These are phyloP conservation scores for Mantis religiosa DNA, from an alignment of 2,888 invertebrate genomes.

Conservation along the genomic window DNA sequence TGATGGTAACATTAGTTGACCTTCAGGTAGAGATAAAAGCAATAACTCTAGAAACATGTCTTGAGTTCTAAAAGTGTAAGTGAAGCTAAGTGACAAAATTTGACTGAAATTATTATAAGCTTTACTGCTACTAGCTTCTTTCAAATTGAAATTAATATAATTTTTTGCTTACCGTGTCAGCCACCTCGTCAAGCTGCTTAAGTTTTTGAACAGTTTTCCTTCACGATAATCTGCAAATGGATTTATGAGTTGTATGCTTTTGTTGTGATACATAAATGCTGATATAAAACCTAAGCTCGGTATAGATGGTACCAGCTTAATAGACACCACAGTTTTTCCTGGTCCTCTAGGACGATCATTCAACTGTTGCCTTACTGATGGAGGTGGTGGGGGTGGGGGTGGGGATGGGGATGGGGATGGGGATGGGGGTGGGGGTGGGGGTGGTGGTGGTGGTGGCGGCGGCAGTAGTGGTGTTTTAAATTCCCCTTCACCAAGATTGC, in stretches of 20 bases:
- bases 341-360: background rate
- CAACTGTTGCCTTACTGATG: background rate
- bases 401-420: too few species aligned
- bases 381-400: too few species aligned
- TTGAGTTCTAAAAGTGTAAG: too few species aligned
- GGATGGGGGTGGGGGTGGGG: too few species aligned
- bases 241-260: background rate
- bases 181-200: background rate
- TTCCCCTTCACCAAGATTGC: background rate
- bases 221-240: background rate
- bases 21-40: too few species aligned
- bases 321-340: background rate
- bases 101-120: too few species aligned
- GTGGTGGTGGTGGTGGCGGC: too few species aligned
- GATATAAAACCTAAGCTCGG: background rate
- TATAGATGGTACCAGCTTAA: slow-evolving; percentile 8
- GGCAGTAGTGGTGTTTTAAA: background rate
- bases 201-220: background rate
- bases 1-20: too few species aligned
- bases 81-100: too few species aligned
- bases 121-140: too few species aligned
- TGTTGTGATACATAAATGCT: background rate
- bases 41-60: too few species aligned
- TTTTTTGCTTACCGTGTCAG: background rate
- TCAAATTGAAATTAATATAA: background rate